Evolutionary conservation across 35 echinoderm and acorn worm genomes (phyloP).

Genomic region (Ophiothrix spiculata): DNA sequence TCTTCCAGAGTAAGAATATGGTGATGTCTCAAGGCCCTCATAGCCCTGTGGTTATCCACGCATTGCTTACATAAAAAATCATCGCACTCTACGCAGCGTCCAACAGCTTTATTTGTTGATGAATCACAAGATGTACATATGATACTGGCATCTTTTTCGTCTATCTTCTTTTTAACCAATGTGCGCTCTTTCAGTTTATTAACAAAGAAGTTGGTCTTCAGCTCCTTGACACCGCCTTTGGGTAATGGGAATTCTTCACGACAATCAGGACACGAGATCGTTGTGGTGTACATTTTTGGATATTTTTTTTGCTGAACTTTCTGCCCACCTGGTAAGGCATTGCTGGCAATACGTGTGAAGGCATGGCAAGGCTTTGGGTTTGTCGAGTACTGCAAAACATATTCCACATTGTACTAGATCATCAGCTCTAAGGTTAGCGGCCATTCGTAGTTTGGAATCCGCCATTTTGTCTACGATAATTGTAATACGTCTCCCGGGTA

Average conservation of each 20-base stretch:
- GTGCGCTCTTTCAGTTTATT: neutral
- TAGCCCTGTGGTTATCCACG: neutral
- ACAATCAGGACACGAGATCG: conserved; percentile 13
- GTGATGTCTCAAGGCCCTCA: neutral
- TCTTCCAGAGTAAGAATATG: neutral
- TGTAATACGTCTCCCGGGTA: no score
- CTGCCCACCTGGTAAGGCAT: neutral
- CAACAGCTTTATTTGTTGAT: neutral
- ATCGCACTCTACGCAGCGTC: neutral
- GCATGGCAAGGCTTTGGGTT: conserved; percentile 1
- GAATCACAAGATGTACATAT: neutral
- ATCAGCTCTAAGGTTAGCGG: neutral
- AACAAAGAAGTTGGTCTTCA: conserved; percentile 7
- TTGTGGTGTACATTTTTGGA: neutral
- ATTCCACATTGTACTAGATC: neutral
- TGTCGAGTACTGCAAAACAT: neutral
- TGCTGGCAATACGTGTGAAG: conserved; percentile 7
- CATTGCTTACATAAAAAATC: neutral
- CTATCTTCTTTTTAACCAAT: neutral
- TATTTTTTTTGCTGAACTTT: neutral
- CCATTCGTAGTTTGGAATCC: neutral
- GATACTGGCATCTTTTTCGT: neutral
- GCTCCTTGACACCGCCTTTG: neutral
- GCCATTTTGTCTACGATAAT: conserved; percentile 10
- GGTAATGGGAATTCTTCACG: neutral